A percentile compares a stretch with the other conserved stretches of the same genome.
phyloP scores from a whole-genome alignment of 2,888 invertebrate genomes.

The Acleris holmiana region DNA sequence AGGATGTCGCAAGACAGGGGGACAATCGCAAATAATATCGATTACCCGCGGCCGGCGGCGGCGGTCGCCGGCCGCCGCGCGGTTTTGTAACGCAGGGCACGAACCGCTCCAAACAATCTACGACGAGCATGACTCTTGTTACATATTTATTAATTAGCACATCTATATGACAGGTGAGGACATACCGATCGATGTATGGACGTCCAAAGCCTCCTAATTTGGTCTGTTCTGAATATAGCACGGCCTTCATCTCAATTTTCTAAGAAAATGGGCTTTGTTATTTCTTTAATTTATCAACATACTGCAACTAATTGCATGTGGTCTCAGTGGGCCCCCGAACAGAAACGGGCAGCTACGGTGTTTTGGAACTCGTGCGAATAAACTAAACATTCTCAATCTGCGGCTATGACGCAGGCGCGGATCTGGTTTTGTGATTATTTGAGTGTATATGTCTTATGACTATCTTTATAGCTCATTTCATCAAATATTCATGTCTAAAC shows the following conservation, averaged over 20 bases:
- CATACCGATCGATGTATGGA: background rate
- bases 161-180: slow-evolving; percentile 14
- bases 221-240: no score
- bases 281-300: no score
- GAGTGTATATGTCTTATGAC: slow-evolving; percentile 36
- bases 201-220: background rate
- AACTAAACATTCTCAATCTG: slow-evolving; percentile 33
- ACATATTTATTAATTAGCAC: slow-evolving; percentile 30
- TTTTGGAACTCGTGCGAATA: slow-evolving; percentile 27
- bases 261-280: no score
- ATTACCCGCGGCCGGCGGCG: slow-evolving; percentile 49
- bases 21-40: slow-evolving; percentile 69
- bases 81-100: slow-evolving; percentile 48
- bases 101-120: slow-evolving; percentile 42
- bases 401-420: slow-evolving; percentile 43
- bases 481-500: slow-evolving; percentile 48
- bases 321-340: slow-evolving; percentile 10
- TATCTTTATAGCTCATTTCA: slow-evolving; percentile 54
- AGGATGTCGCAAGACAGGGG: slow-evolving; percentile 44
- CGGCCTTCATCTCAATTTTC: no score
- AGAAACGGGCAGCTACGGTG: slow-evolving; percentile 18
- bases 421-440: slow-evolving; percentile 50
- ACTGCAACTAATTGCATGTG: slow-evolving; percentile 1
- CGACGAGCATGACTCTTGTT: slow-evolving; percentile 27
- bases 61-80: slow-evolving; percentile 26